Evolutionary conservation across 2,888 invertebrate species (phyloP).

Genomic region (Clitarchus hookeri): DNA sequence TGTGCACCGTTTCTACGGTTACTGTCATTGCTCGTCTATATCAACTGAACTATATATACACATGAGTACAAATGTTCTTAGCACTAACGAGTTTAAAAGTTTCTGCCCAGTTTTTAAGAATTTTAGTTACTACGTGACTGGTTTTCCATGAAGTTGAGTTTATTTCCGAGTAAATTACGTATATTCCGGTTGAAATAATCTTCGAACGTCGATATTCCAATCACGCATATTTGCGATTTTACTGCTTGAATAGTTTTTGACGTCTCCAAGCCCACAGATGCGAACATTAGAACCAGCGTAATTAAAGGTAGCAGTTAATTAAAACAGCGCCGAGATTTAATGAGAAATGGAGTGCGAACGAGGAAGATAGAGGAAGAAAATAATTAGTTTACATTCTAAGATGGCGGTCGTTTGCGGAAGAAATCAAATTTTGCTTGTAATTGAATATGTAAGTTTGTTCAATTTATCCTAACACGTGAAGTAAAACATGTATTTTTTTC

Average conservation of each 20-base stretch:
- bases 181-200: background rate
- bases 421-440: background rate
- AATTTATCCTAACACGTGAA: background rate
- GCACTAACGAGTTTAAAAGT: too few species aligned
- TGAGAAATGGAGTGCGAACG: conserved; percentile 12
- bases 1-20: too few species aligned
- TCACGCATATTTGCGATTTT: background rate
- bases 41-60: too few species aligned
- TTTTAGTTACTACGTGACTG: too few species aligned
- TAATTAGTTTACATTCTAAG: background rate
- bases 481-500: too few species aligned
- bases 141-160: too few species aligned
- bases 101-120: too few species aligned
- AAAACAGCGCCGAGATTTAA: conserved; percentile 22
- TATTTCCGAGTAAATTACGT: too few species aligned
- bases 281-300: conserved; percentile 17
- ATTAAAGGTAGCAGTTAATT: conserved; percentile 21
- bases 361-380: conserved; percentile 16
- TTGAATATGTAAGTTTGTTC: background rate
- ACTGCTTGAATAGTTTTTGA: background rate
- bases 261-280: background rate
- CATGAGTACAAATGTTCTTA: too few species aligned
- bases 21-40: too few species aligned
- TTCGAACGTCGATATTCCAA: background rate
- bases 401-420: conserved; percentile 1